phyloP scores from a whole-genome alignment of 2,113 vertebrate genomes.

The Gila orcuttii region DNA sequence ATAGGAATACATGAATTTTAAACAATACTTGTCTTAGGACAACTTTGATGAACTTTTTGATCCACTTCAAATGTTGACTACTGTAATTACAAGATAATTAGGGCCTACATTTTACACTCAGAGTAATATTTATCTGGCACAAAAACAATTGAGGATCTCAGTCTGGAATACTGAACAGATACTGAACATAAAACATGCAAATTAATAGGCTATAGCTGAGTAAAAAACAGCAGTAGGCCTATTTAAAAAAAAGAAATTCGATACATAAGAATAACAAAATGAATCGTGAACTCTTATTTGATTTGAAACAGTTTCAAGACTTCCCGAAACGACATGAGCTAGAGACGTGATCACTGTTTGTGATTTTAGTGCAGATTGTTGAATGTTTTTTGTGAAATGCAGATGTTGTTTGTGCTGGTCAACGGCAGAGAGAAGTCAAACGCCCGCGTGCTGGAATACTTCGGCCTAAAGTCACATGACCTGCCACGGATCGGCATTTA shows the following conservation, averaged over 20 bases:
- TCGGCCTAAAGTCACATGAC: slow-evolving; percentile 81
- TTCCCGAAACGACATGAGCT: not conserved
- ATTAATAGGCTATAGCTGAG: no score
- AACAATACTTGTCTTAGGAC: no score
- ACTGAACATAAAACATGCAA: no score
- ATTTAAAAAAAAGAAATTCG: no score
- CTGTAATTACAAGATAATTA: no score
- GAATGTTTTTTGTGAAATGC: slow-evolving; percentile 49
- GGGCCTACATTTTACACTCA: not conserved
- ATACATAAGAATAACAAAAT: not conserved
- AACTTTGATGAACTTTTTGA: no score
- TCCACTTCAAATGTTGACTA: no score
- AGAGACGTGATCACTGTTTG: not conserved
- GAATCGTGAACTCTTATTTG: not conserved
- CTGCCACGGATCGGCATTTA: slow-evolving; percentile 88
- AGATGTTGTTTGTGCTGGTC: slow-evolving; percentile 91
- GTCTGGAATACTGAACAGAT: no score
- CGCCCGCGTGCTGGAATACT: slow-evolving; percentile 77
- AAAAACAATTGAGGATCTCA: no score
- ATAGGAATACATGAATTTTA: no score
- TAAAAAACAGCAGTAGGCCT: no score
- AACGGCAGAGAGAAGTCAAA: slow-evolving; percentile 80
- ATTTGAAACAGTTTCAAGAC: no score
- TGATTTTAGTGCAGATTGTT: not conserved
- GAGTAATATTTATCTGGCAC: not conserved